A percentile compares a stretch with the other conserved stretches of the same genome.
Evolutionary conservation across 2,888 invertebrate genomes (phyloP).

Genomic region (Ophraella communa): DNA sequence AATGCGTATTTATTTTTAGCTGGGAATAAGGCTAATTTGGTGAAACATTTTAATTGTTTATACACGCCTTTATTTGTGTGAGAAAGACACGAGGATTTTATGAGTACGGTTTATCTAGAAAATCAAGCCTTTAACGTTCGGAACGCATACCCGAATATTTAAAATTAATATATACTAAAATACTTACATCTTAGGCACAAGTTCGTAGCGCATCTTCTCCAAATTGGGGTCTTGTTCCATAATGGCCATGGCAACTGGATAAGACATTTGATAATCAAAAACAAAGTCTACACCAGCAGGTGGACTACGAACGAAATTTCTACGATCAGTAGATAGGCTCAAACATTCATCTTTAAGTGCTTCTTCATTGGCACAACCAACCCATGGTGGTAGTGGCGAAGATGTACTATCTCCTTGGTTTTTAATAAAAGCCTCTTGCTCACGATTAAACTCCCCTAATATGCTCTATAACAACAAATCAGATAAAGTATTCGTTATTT

Average conservation of each 20-base stretch:
- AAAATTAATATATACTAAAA: neutral
- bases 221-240: slow-evolving; percentile 95
- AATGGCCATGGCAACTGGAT: slow-evolving; percentile 92
- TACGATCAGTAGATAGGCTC: slow-evolving; percentile 90
- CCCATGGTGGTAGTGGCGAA: slow-evolving; percentile 89
- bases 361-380: slow-evolving; percentile 93
- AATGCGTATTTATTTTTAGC: too few species aligned
- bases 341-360: slow-evolving; percentile 94
- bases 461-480: slow-evolving; percentile 84
- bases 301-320: slow-evolving; percentile 97
- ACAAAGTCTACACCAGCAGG: slow-evolving; percentile 94
- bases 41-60: too few species aligned
- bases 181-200: slow-evolving; percentile 98
- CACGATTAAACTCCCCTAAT: slow-evolving; percentile 95
- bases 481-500: too few species aligned
- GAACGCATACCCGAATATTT: too few species aligned
- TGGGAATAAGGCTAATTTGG: too few species aligned
- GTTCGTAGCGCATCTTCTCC: slow-evolving; percentile 98
- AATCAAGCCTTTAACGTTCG: too few species aligned
- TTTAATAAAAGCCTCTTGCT: slow-evolving; percentile 95
- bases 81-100: too few species aligned
- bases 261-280: slow-evolving; percentile 92
- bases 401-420: slow-evolving; percentile 76
- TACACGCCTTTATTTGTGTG: too few species aligned
- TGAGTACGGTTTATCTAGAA: too few species aligned